Evolutionary conservation across 2,113 vertebrate genomes (phyloP).

Genomic region (Antidorcas marsupialis): DNA sequence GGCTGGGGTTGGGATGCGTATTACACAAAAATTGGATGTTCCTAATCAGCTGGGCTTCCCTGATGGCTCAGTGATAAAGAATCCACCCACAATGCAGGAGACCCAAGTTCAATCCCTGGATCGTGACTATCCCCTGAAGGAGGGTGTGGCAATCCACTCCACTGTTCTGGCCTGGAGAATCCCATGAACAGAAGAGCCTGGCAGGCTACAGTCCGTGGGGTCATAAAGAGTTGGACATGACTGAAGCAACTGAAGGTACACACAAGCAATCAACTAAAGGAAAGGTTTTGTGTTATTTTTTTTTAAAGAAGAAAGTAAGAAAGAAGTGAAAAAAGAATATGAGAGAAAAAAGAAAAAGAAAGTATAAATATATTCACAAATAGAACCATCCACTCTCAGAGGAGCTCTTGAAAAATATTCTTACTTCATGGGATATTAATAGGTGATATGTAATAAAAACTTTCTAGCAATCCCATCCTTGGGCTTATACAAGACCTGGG

Average conservation of each 20-base stretch:
- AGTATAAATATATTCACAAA: not conserved
- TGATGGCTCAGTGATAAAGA: not conserved
- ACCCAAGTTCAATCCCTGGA: not conserved
- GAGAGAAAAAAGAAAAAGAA: not conserved
- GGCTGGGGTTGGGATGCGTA: rapidly evolving
- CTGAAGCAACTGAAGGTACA: not conserved
- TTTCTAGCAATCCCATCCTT: not conserved
- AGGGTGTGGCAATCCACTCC: not conserved
- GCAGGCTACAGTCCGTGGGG: not conserved
- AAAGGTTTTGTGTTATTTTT: not conserved
- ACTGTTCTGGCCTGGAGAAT: not conserved
- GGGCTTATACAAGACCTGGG: not conserved
- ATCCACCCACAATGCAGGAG: not conserved
- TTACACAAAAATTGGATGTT: not conserved
- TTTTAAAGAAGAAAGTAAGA: not conserved
- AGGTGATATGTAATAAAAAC: not conserved
- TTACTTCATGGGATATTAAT: not conserved
- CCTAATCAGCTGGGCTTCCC: not conserved
- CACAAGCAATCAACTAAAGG: not conserved
- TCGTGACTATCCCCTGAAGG: rapidly evolving
- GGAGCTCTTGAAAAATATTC: not conserved
- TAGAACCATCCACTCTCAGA: not conserved
- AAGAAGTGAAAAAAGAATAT: not conserved
- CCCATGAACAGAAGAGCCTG: not conserved
- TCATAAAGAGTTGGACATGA: not conserved